Evolutionary conservation across 2,113 vertebrate genomes (phyloP).

Genomic region (Aix galericulata): DNA sequence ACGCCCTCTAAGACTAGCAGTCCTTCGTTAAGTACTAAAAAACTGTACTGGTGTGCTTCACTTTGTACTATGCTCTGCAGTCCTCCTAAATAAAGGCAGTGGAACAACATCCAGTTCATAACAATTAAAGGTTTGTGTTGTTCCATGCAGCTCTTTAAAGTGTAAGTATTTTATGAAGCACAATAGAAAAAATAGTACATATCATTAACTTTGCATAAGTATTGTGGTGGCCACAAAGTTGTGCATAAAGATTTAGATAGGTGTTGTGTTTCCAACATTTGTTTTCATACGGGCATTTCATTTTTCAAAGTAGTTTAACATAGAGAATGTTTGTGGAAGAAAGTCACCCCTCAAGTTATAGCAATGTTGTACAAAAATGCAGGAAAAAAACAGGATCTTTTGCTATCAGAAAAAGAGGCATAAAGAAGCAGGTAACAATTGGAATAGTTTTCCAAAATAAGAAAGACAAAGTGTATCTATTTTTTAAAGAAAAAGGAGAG

Average conservation of each 20-base stretch:
- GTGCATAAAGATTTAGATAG: neutral
- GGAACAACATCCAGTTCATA: neutral
- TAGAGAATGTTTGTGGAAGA: neutral
- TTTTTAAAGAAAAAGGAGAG: neutral
- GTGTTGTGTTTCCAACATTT: neutral
- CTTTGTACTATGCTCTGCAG: neutral
- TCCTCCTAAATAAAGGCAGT: neutral
- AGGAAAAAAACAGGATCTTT: neutral
- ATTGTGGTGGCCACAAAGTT: rapidly evolving
- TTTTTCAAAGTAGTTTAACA: neutral
- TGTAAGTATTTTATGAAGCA: neutral
- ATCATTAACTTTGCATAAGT: neutral
- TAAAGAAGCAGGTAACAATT: rapidly evolving
- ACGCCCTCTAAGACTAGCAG: neutral
- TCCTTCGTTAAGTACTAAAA: neutral
- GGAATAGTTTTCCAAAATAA: neutral
- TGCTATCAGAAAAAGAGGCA: neutral
- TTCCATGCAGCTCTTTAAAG: neutral
- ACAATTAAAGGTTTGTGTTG: neutral
- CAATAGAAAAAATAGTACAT: neutral
- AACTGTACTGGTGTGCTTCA: neutral
- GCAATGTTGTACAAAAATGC: neutral
- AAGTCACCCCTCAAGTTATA: neutral
- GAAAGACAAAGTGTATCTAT: neutral
- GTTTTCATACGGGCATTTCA: neutral